Conservation (phyloP, 2,113 vertebrate genomes). For the Strix uralensis region DNA sequence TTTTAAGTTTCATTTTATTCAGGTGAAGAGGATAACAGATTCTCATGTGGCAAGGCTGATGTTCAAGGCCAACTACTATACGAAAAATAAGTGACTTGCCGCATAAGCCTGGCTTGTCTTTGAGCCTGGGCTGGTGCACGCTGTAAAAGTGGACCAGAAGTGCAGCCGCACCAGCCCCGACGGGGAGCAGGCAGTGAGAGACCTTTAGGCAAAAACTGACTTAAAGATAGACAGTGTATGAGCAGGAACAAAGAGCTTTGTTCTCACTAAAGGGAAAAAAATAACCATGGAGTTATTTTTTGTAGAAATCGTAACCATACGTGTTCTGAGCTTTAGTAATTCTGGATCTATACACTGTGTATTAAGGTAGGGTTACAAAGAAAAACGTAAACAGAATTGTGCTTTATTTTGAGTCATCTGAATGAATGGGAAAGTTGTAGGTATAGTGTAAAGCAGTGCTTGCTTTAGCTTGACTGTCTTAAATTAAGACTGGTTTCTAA, state of each 20-base stretch:
- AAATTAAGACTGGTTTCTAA: not conserved
- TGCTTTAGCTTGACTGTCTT: not conserved
- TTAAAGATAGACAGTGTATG: not conserved
- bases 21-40: not conserved
- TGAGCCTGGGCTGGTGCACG: not conserved
- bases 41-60: constrained; percentile 2
- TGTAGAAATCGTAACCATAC: not conserved
- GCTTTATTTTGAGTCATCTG: not conserved
- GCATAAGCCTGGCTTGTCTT: not conserved
- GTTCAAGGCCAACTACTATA: constrained; percentile 45
- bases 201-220: not conserved
- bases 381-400: not conserved
- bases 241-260: not conserved
- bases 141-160: not conserved
- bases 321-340: not conserved
- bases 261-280: not conserved
- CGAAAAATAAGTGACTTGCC: not conserved
- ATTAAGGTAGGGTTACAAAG: not conserved
- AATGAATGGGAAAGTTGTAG: not conserved
- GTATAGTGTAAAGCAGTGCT: not conserved
- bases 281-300: not conserved
- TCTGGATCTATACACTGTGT: not conserved
- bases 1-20: not conserved
- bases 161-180: not conserved
- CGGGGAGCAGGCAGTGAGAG: not conserved